Base-by-base conservation (phyloP, 2,113 vertebrate species). In the Aldabrachelys gigantea region DNA sequence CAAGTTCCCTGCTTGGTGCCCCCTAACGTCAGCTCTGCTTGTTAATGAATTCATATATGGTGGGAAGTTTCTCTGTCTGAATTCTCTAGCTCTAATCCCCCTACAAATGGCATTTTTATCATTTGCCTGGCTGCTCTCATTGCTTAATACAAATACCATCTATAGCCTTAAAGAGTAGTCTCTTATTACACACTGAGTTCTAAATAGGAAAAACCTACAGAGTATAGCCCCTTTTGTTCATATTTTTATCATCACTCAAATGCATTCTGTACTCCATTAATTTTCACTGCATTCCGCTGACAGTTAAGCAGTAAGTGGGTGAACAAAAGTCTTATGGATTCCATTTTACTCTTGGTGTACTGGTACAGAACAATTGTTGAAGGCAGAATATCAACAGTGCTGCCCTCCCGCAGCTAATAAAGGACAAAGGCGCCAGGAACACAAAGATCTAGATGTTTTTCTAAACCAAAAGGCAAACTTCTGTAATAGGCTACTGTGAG, bases 371-470 rank as follows among this genome's bases (percentile, higher is more conserved):
- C 78, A 78, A 10, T 72, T 38, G 19, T 31, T 87, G 54, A 85
- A 84, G 91, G 87, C 90, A 92, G 59, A 25, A 13, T 1, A 84
- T 90, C 92, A 89, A 87, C 31, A 0, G 0, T 62, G 49, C n/a
- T 92, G 80, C 25, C 17, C 94, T 96, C 76, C 47, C 35, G 31
- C 81, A 38, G 0, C 62, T 90, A 69, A 81, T 84, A 22, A 85
- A 83, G 69, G 47, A 22, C 84, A 49, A 89, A 80, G 38, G 56
- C 31, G 91, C 76, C 80, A 65, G 27, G n/a, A 80, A 49, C n/a
- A 85, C 21, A 31, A 87, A 95, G 13, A 75, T 41, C 25, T 91
- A 76, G 8, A 12, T 57, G 53, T 59, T 96, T 96, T 92, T 92
- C 69, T 85, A 87, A 89, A 57, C 27, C 59, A 62, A 35, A 85